These are phyloP conservation scores for Pseudorhombus dupliciocellatus DNA, from an alignment of 2,113 vertebrate genomes.

Conservation along the genomic window DNA sequence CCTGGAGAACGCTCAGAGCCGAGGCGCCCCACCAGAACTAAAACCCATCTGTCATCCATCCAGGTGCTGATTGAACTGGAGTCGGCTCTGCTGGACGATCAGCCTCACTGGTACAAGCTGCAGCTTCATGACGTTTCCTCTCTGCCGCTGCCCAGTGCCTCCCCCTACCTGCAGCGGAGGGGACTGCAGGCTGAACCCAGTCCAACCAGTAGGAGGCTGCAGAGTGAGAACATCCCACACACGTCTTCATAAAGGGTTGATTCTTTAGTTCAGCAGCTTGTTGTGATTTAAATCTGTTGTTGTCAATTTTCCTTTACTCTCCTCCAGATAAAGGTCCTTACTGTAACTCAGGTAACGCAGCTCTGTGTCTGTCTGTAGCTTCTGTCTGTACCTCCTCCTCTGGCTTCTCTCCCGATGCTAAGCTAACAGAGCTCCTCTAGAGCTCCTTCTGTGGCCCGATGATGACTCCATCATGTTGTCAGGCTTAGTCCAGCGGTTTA, in stretches of 20 bases:
- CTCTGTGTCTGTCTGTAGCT: neutral
- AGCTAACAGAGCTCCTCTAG: neutral
- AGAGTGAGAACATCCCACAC: conserved; percentile 89
- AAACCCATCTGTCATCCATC: neutral
- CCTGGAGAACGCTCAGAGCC: neutral
- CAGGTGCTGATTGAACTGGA: conserved; percentile 96
- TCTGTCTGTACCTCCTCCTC: neutral
- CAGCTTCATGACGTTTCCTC: conserved; percentile 92
- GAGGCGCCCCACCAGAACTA: neutral
- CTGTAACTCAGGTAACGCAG: conserved; percentile 88
- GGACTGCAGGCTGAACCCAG: conserved; percentile 84
- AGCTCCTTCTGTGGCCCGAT: too few relatives aligned
- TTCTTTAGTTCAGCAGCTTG: neutral
- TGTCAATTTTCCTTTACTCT: conserved; percentile 68
- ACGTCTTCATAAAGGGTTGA: too few relatives aligned
- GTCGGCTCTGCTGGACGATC: conserved; percentile 93
- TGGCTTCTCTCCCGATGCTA: neutral
- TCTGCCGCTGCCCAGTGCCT: conserved; percentile 88
- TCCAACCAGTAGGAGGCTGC: conserved; percentile 79
- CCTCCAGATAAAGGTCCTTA: conserved; percentile 88
- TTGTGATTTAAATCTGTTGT: conserved; percentile 17
- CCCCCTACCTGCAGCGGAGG: conserved; percentile 89
- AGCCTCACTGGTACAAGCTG: conserved; percentile 98
- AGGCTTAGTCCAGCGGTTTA: too few relatives aligned
- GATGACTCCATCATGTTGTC: too few relatives aligned